A percentile compares a stretch with the other conserved stretches of the same genome.
Evolutionary conservation across 2,888 invertebrate species (phyloP).

Genomic region (Mimachlamys varia): DNA sequence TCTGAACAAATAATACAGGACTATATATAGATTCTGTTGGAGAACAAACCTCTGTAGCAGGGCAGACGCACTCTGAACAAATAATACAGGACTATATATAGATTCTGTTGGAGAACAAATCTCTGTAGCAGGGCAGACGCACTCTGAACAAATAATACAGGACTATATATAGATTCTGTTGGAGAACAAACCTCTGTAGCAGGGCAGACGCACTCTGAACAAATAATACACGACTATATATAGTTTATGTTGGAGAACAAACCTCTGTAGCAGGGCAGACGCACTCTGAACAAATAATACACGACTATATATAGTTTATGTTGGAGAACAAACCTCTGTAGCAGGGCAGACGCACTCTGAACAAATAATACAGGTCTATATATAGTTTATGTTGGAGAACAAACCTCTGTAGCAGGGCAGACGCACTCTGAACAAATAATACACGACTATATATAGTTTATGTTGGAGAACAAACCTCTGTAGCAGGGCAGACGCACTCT

Average conservation of each 20-base stretch:
- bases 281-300: conserved; percentile 69
- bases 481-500: conserved; percentile 77
- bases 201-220: conserved; percentile 76
- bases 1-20: conserved; percentile 61
- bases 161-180: too few species aligned
- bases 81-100: neutral
- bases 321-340: conserved; percentile 82
- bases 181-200: conserved; percentile 82
- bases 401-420: conserved; percentile 83
- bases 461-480: conserved; percentile 81
- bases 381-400: too few species aligned
- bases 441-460: neutral
- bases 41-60: conserved; percentile 82
- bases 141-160: conserved; percentile 64
- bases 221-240: neutral
- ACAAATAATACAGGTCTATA: conserved; percentile 36
- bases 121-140: conserved; percentile 82
- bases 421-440: conserved; percentile 70
- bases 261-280: conserved; percentile 82
- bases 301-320: too few species aligned
- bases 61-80: conserved; percentile 74
- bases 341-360: conserved; percentile 76
- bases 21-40: too few species aligned
- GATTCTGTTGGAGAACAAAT: neutral
- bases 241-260: too few species aligned